A percentile compares a stretch with the other conserved stretches of the same genome.
phyloP scores from a whole-genome alignment of 2,888 invertebrate species.

The Conomelus anceps region DNA sequence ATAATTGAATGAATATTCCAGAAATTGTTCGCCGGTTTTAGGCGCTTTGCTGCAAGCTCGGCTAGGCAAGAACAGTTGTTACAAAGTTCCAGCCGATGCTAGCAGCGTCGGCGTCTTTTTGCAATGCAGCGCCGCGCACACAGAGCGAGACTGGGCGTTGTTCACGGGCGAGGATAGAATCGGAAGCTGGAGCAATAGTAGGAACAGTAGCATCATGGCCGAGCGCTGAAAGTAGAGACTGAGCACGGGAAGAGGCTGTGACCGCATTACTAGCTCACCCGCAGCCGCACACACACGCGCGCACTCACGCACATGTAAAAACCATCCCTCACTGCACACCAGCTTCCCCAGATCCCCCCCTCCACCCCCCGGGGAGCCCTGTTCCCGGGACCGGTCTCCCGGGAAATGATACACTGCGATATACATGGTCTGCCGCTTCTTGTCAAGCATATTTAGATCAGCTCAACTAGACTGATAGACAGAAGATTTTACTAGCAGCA shows the following conservation, averaged over 20 bases:
- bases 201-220: not conserved
- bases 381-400: not conserved
- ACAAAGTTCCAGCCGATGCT: not conserved
- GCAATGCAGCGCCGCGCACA: not conserved
- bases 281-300: not conserved
- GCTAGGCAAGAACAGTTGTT: not conserved
- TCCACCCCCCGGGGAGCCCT: not conserved
- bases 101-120: not conserved
- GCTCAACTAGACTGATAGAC: not conserved
- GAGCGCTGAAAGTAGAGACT: not conserved
- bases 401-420: not conserved
- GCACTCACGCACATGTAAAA: not conserved
- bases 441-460: slow-evolving; percentile 8
- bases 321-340: no score
- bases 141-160: not conserved
- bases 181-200: not conserved
- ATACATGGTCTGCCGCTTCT: not conserved
- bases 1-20: not conserved
- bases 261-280: not conserved
- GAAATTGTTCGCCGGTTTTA: not conserved
- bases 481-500: not conserved
- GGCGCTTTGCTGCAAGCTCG: no score
- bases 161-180: not conserved
- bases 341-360: no score
- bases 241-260: no score